phyloP scores from a whole-genome alignment of 2,888 invertebrate species.

The Cantharis flavilabris region DNA sequence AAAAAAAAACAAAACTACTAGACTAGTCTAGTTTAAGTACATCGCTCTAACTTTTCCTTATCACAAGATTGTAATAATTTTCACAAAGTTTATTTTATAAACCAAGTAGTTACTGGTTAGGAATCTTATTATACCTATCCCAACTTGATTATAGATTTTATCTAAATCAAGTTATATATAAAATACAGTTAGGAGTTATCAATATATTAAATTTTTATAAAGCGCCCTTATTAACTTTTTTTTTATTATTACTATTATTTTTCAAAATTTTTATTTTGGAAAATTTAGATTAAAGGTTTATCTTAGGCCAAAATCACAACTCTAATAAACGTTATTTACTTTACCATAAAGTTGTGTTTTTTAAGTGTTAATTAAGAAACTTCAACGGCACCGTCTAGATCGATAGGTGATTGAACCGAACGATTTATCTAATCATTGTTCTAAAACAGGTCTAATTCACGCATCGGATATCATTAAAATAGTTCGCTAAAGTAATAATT shows the following conservation, averaged over 20 bases:
- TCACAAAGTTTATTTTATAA: background rate
- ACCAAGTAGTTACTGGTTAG: background rate
- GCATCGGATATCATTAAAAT: conserved; percentile 28
- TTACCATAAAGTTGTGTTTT: background rate
- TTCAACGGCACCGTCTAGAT: conserved; percentile 9
- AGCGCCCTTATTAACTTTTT: background rate
- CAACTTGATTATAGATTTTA: background rate
- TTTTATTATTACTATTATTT: no score
- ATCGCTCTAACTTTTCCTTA: background rate
- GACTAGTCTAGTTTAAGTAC: conserved; percentile 1
- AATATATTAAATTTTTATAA: background rate
- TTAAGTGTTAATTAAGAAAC: background rate
- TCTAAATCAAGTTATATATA: background rate
- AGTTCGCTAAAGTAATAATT: conserved; percentile 16
- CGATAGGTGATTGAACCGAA: conserved; percentile 23
- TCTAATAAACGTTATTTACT: background rate
- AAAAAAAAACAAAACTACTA: conserved; percentile 1
- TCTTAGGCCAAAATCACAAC: background rate
- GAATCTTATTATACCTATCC: background rate
- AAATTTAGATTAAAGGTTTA: background rate
- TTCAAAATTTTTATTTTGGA: no score
- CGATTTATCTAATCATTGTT: conserved; percentile 24
- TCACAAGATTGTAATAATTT: background rate
- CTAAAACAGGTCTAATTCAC: conserved; percentile 26
- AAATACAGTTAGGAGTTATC: background rate